Conservation (phyloP, 1,140 invertebrate genomes). For the Zelostemma sp. region DNA sequence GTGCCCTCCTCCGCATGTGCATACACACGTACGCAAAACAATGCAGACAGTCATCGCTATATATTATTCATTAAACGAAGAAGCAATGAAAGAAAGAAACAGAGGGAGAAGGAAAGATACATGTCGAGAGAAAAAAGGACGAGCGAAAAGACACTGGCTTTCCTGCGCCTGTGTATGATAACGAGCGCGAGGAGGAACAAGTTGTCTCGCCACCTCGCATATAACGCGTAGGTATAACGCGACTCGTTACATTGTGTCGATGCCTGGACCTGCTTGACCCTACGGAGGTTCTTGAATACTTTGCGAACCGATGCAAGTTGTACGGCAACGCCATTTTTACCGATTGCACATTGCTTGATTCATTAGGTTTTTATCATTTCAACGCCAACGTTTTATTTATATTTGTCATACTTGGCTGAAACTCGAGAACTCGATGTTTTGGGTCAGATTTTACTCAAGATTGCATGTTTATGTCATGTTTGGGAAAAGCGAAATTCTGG, state of each 20-base stretch:
- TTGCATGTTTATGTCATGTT: too few relatives aligned
- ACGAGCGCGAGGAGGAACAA: constrained; percentile 48
- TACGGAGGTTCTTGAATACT: constrained; percentile 22
- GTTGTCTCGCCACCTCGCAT: constrained; percentile 43
- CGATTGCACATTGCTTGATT: constrained; percentile 3
- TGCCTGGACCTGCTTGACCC: constrained; percentile 37
- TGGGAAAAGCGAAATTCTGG: too few relatives aligned
- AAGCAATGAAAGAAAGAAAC: constrained; percentile 30
- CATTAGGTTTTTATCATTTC: constrained; percentile 34
- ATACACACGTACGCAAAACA: constrained; percentile 43
- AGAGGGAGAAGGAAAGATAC: constrained; percentile 13
- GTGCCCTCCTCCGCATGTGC: constrained; percentile 45
- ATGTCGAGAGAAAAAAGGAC: constrained; percentile 8
- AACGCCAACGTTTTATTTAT: too few relatives aligned
- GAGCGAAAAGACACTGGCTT: constrained; percentile 33
- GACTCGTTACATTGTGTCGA: constrained; percentile 46
- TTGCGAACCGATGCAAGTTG: constrained; percentile 23
- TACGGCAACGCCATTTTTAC: constrained; percentile 27
- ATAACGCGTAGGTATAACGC: constrained; percentile 30
- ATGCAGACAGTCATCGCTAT: constrained; percentile 52
- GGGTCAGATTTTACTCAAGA: too few relatives aligned
- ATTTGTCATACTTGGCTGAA: too few relatives aligned
- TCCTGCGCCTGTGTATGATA: constrained; percentile 37
- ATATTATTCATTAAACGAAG: constrained; percentile 52
- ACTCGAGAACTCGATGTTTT: too few relatives aligned